These are phyloP conservation scores for Actinostola sp. DNA, from an alignment of 92 coral and sea anemone species.

Conservation along the genomic window DNA sequence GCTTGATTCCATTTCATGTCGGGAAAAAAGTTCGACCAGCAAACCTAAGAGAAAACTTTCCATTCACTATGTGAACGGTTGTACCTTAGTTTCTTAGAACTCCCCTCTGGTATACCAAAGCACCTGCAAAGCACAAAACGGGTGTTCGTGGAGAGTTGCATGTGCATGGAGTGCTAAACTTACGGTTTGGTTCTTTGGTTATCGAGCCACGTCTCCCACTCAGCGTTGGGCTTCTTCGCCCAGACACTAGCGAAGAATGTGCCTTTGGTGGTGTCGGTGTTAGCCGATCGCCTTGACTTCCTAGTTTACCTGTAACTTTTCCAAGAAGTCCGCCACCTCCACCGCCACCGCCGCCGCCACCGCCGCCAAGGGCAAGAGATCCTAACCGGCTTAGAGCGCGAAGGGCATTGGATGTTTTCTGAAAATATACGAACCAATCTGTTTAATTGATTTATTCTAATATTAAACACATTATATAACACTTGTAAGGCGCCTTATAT, in stretches of 20 bases:
- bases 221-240: conserved; percentile 73
- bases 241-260: conserved; percentile 33
- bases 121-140: conserved; percentile 1
- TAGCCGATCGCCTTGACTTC: conserved; percentile 45
- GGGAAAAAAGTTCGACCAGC: no score
- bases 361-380: conserved; percentile 76
- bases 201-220: conserved; percentile 77
- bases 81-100: not conserved
- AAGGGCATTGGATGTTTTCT: conserved; percentile 97
- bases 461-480: no score
- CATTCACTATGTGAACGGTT: no score
- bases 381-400: conserved; percentile 97
- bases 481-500: no score
- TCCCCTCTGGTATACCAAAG: conserved; percentile 16
- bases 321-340: conserved; percentile 57
- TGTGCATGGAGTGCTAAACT: conserved; percentile 92
- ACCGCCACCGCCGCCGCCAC: conserved; percentile 41
- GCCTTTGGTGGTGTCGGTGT: conserved; percentile 29
- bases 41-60: no score
- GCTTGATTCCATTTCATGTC: no score
- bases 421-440: conserved; percentile 20
- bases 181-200: conserved; percentile 60
- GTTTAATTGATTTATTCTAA: no score
- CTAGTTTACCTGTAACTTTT: conserved; percentile 57
- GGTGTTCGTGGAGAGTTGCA: conserved; percentile 37